Conservation (phyloP, 2,888 invertebrate species). For the Tetrapedia diversipes region DNA sequence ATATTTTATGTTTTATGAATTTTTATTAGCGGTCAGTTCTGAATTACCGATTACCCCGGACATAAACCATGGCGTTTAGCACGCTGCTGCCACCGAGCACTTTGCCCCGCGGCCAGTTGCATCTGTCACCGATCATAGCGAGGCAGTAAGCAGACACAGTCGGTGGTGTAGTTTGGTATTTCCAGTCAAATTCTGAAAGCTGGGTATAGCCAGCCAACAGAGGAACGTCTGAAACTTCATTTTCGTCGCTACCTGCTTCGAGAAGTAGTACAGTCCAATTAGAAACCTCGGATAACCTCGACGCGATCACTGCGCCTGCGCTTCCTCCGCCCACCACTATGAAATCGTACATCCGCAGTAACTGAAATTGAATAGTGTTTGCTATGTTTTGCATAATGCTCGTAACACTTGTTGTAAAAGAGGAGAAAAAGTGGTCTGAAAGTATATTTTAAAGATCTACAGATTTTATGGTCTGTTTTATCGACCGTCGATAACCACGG, state of each 20-base stretch:
- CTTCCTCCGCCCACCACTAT: conserved; percentile 94
- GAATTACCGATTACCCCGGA: conserved; percentile 90
- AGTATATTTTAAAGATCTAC: neutral
- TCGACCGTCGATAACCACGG: conserved; percentile 13
- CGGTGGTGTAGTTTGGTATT: conserved; percentile 92
- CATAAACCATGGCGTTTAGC: conserved; percentile 96
- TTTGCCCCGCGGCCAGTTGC: conserved; percentile 96
- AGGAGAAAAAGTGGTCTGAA: too few species aligned
- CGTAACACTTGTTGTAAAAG: too few species aligned
- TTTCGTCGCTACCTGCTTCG: conserved; percentile 95
- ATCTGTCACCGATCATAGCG: conserved; percentile 93
- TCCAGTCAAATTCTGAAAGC: conserved; percentile 95
- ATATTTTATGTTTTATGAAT: too few species aligned
- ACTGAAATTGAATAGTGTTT: too few species aligned
- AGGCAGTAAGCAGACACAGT: conserved; percentile 92
- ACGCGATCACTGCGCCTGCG: conserved; percentile 94
- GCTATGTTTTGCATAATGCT: too few species aligned
- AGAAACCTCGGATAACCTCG: conserved; percentile 90
- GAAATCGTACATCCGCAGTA: conserved; percentile 92
- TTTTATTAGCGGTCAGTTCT: neutral
- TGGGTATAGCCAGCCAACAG: conserved; percentile 93
- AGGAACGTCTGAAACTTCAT: conserved; percentile 94
- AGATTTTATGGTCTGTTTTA: conserved; percentile 25
- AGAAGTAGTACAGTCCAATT: conserved; percentile 93
- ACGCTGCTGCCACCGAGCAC: conserved; percentile 94